phyloP scores from a whole-genome alignment of 2,888 invertebrate species.

The Oeneis ivallda region DNA sequence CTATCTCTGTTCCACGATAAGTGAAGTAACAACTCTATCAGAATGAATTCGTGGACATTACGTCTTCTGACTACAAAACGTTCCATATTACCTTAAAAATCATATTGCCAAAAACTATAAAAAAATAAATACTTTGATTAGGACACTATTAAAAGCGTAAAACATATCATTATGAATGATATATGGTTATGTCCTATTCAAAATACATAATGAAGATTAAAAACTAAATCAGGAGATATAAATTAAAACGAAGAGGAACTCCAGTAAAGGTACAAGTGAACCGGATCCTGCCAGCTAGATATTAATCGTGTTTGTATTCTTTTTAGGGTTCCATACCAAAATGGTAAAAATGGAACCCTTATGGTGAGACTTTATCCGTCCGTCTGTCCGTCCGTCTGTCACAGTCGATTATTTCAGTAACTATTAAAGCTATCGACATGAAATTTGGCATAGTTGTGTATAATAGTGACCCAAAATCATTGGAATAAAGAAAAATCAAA shows the following conservation, averaged over 20 bases:
- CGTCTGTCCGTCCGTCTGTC: too few species aligned
- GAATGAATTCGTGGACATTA: background rate
- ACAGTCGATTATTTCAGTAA: too few species aligned
- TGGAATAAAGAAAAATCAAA: too few species aligned
- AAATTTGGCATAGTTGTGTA: too few species aligned
- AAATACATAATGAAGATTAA: constrained; percentile 30
- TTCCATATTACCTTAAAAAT: background rate
- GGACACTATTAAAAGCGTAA: constrained; percentile 7
- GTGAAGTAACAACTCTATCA: too few species aligned
- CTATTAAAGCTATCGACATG: too few species aligned
- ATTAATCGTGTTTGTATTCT: constrained; percentile 18
- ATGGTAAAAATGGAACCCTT: too few species aligned
- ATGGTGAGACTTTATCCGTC: too few species aligned
- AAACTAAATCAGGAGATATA: constrained; percentile 15
- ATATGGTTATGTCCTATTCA: constrained; percentile 31
- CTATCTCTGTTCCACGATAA: too few species aligned
- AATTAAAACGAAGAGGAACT: constrained; percentile 28
- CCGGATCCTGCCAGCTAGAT: constrained; percentile 38
- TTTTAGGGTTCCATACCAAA: too few species aligned
- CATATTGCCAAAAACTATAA: background rate
- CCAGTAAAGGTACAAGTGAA: constrained; percentile 25
- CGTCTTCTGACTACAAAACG: background rate
- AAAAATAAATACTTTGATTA: background rate
- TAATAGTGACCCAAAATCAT: too few species aligned
- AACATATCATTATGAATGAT: constrained; percentile 24